Conservation (phyloP, 2,113 vertebrate genomes). For the Epinephelus lanceolatus region DNA sequence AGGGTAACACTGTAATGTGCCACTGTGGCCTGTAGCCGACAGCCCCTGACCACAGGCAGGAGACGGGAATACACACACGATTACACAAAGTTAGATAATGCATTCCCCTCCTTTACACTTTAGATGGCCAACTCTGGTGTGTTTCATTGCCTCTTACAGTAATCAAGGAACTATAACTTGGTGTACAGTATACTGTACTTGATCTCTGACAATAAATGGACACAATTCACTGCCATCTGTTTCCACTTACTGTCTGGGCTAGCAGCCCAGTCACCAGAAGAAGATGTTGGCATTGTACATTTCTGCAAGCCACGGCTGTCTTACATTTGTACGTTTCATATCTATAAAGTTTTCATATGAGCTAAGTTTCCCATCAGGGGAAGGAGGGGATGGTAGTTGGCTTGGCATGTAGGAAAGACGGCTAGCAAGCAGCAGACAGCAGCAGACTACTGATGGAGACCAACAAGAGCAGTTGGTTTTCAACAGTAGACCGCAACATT, state of each 20-base stretch:
- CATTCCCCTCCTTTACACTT: background rate
- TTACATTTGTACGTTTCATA: too few species aligned
- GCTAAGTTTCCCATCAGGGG: too few species aligned
- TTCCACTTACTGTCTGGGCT: background rate
- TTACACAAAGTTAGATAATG: background rate
- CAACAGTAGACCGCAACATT: too few species aligned
- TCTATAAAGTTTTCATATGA: too few species aligned
- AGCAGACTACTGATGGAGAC: too few species aligned
- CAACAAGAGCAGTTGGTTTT: too few species aligned
- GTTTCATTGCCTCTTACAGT: background rate
- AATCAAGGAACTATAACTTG: background rate
- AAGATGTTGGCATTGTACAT: too few species aligned
- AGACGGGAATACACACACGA: conserved; percentile 11
- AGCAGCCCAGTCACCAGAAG: too few species aligned
- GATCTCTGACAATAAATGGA: conserved; percentile 10
- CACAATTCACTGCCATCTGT: conserved; percentile 3
- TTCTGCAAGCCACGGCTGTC: too few species aligned
- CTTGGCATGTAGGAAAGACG: too few species aligned
- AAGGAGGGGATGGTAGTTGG: too few species aligned
- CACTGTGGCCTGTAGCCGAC: conserved; percentile 36
- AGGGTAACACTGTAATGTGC: conserved; percentile 45
- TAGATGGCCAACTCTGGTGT: conserved; percentile 23
- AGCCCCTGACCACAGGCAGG: conserved; percentile 35
- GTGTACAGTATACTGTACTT: background rate
- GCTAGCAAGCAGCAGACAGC: too few species aligned